Percentiles rank a stretch among this genome's conserved stretches.
These are phyloP conservation scores for Peromyscus aztecus DNA, from an alignment of 2,797 vertebrate species.

Conservation along the genomic window DNA sequence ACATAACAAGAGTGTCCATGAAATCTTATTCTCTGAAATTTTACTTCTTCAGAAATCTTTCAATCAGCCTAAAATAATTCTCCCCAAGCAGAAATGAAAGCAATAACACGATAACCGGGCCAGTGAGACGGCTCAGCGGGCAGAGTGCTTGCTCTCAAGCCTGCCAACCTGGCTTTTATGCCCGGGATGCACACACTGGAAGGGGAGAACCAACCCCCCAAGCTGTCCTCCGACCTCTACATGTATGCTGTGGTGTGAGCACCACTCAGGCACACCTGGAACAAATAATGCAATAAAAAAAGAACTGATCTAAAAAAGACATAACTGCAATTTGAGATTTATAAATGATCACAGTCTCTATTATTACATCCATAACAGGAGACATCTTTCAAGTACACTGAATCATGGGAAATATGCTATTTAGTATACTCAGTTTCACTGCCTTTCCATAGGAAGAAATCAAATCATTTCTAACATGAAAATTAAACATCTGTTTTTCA, in stretches of 20 bases:
- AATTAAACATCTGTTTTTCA: constrained; percentile 58
- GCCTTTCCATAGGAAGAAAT: constrained; percentile 37
- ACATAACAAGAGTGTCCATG: constrained; percentile 17
- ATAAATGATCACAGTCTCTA: neutral
- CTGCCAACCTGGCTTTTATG: neutral
- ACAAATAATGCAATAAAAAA: neutral
- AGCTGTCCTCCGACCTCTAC: neutral
- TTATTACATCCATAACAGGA: neutral
- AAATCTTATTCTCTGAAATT: constrained; percentile 41
- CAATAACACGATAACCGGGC: neutral
- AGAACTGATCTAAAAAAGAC: neutral
- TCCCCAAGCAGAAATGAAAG: constrained; percentile 47
- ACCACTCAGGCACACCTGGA: neutral
- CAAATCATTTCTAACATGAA: constrained; percentile 48
- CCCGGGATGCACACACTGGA: too few species aligned
- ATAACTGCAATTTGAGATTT: constrained; percentile 14
- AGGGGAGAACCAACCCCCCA: neutral
- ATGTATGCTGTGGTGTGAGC: neutral
- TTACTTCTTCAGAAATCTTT: constrained; percentile 57
- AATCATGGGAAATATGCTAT: neutral
- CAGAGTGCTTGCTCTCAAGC: neutral
- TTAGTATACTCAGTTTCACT: constrained; percentile 54
- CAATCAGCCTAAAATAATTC: constrained; percentile 23
- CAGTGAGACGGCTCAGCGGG: too few species aligned
- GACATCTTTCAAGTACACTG: constrained; percentile 23